These are phyloP conservation scores for Acyrthosiphon pisum DNA, from an alignment of 1,140 invertebrate genomes.

Conservation along the genomic window DNA sequence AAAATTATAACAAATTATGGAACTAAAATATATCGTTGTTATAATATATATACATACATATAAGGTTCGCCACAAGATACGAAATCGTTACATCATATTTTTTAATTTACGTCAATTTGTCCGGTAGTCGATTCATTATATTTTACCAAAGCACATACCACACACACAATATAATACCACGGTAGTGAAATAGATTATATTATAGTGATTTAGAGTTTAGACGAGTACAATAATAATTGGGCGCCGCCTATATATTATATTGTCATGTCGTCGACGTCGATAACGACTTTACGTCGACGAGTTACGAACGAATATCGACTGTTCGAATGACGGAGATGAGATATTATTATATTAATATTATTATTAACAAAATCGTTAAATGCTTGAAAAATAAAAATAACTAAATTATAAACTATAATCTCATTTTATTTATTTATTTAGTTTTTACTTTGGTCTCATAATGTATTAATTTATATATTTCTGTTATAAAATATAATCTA, in stretches of 20 bases:
- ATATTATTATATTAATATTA: neutral
- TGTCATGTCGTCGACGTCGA: neutral
- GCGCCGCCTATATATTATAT: neutral
- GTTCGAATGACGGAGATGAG: neutral
- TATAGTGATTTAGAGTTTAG: slow-evolving; percentile 16
- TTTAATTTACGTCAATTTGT: slow-evolving; percentile 18
- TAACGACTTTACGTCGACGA: neutral
- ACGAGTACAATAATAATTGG: neutral
- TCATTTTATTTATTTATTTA: no score
- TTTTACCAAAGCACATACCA: neutral
- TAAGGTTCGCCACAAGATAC: no score
- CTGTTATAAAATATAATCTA: no score
- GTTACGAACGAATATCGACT: neutral
- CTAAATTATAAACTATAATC: no score
- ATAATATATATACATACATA: neutral
- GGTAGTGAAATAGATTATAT: neutral
- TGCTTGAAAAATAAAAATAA: no score
- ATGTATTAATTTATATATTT: no score
- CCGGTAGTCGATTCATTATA: neutral
- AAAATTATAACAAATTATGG: neutral
- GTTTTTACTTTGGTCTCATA: no score
- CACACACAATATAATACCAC: neutral
- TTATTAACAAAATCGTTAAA: neutral
- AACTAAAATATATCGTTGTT: neutral
- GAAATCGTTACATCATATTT: neutral